Conservation (phyloP, 2,888 invertebrate genomes). For the Ophioninae sp. region DNA sequence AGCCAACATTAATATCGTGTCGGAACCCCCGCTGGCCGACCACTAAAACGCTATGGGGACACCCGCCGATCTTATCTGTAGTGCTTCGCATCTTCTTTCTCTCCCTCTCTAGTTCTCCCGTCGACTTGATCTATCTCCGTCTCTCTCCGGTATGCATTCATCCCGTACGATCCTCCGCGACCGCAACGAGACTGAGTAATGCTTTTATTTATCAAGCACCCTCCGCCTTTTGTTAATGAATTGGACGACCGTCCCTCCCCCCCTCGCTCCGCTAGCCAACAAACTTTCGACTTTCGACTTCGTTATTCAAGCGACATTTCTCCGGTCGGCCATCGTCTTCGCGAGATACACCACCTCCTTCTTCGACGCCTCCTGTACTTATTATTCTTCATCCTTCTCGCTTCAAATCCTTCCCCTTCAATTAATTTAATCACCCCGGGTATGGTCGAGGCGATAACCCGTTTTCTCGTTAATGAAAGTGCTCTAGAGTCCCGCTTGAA, state of each 20-base stretch:
- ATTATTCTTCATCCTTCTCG: background rate
- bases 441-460: constrained; percentile 54
- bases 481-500: constrained; percentile 29
- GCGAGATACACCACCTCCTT: constrained; percentile 25
- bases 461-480: constrained; percentile 56
- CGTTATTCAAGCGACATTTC: constrained; percentile 23
- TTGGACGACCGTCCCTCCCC: constrained; percentile 68
- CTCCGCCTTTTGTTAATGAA: constrained; percentile 57
- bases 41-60: constrained; percentile 80
- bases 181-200: constrained; percentile 78
- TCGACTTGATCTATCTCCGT: constrained; percentile 70
- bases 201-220: constrained; percentile 80
- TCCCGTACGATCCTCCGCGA: constrained; percentile 70
- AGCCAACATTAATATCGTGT: constrained; percentile 81
- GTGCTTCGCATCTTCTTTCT: constrained; percentile 68
- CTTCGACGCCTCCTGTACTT: constrained; percentile 3
- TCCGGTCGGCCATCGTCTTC: constrained; percentile 24
- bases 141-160: constrained; percentile 78
- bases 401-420: constrained; percentile 34
- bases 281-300: constrained; percentile 46
- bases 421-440: constrained; percentile 53
- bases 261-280: constrained; percentile 14
- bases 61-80: constrained; percentile 81
- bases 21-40: constrained; percentile 79
- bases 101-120: constrained; percentile 71